phyloP scores from a whole-genome alignment of 2,797 vertebrate species.

The Scolopax rusticola region DNA sequence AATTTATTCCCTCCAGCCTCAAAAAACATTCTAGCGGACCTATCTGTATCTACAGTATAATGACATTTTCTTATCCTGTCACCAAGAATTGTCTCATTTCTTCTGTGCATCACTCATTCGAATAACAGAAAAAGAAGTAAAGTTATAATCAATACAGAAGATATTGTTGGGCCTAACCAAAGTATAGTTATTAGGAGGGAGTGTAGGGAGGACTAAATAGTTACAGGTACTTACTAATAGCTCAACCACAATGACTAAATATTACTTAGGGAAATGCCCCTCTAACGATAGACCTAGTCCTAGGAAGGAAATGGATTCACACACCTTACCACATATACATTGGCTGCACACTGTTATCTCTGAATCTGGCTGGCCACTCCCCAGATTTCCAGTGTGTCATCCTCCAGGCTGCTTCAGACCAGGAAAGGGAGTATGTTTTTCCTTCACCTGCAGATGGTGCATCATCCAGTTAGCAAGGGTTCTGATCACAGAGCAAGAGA shows the following conservation, averaged over 20 bases:
- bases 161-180: neutral
- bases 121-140: neutral
- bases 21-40: neutral
- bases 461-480: neutral
- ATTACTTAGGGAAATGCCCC: neutral
- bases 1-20: neutral
- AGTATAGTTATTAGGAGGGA: neutral
- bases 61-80: neutral
- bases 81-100: neutral
- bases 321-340: neutral
- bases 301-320: constrained; percentile 30
- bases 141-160: neutral
- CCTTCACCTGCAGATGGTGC: neutral
- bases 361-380: neutral
- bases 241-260: constrained; percentile 1
- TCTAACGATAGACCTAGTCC: neutral
- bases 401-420: neutral
- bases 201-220: neutral
- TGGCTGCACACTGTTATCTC: neutral
- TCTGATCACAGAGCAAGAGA: neutral
- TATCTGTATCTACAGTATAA: neutral
- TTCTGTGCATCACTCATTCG: neutral
- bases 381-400: neutral
- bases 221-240: neutral
- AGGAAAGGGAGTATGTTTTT: neutral